Base-by-base conservation (phyloP, 2,113 vertebrate species). In the Aplodontia rufa region DNA sequence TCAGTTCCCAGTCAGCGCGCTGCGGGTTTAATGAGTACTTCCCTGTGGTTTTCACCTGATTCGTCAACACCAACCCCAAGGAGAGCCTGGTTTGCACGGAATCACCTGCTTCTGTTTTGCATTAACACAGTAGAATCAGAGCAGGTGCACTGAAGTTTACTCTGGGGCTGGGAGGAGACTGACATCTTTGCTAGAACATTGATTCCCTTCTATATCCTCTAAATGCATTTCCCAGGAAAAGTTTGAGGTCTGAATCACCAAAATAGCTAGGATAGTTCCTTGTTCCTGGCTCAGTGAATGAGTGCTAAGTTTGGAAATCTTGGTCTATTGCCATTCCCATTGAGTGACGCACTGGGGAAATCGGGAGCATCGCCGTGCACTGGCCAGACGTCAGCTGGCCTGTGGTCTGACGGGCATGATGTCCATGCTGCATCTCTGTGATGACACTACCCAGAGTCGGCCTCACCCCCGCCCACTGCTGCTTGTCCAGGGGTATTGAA, bases 281-380 rank as follows among this genome's bases (percentile, higher is more conserved):
- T 58, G 47, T 80, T 84, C 45, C 51, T 66, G 9, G 53, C 76
- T 66, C 66, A 80, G 11, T 1, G 47, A 37, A 35, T 8, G 16
- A 51, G n/a, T 79, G 87, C 71, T 80, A n/a, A 68, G 84, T 95
- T 93, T 92, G 90, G 79, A 58, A 80, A 86, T 81, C 40, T 60
- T 85, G 81, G 62, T 68, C 76, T 78, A 17, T 68, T 69, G 60
- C 78, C 78, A 8, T 74, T 47, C 22, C 53, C 1, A 0, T 37
- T 22, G 85, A 53, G 49, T 55, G 86, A 82, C 8, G 2, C 58
- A 45, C 62, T 28, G 49, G 76, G 75, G 76, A 85, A 19, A n/a
- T 5, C 7, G 30, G 81, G 80, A 66, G 58, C 37, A 10, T 17
- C 49, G 20, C 68, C 24, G 1, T 76, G 32, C 58, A 0, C 26